Percentiles rank a stretch among this genome's conserved stretches.
Conservation (phyloP, 2,113 vertebrate species). For the Nothocercus nigrocapillus region DNA sequence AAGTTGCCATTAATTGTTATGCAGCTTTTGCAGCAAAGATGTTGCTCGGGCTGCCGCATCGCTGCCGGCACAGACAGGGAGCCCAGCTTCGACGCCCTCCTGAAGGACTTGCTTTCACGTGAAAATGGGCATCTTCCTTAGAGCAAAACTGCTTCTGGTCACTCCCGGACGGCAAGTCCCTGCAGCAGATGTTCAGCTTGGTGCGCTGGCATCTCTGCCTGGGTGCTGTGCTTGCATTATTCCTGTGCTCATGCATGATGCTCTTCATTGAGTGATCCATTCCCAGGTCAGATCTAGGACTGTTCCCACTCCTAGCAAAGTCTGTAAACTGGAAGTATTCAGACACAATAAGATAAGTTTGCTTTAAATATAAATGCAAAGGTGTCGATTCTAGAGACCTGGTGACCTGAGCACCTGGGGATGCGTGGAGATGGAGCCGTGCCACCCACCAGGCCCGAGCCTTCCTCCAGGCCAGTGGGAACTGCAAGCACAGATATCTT, state of each 20-base stretch:
- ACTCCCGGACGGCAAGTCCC: too few relatives aligned
- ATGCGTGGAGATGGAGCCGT: background rate
- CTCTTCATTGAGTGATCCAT: background rate
- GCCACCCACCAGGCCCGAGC: accelerated
- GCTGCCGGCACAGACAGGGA: background rate
- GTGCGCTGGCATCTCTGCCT: accelerated
- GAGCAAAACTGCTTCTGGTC: background rate
- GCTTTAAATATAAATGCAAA: background rate
- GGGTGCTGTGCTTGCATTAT: accelerated
- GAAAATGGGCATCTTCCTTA: background rate
- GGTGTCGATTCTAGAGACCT: too few relatives aligned
- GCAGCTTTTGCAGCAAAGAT: accelerated
- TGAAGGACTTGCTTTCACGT: accelerated
- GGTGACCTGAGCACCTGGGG: accelerated
- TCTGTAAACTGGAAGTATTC: background rate
- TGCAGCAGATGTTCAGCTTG: background rate
- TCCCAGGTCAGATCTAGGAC: accelerated
- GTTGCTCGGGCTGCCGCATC: too few relatives aligned
- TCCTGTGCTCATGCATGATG: accelerated
- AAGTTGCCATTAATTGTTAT: accelerated
- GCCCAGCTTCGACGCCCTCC: too few relatives aligned
- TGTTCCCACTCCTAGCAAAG: background rate
- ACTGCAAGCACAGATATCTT: background rate
- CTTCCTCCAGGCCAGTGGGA: background rate
- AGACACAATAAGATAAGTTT: background rate